Percentiles rank a stretch among this genome's conserved stretches.
These are phyloP conservation scores for Plutella xylostella DNA, from an alignment of 2,888 invertebrate species.

Conservation along the genomic window DNA sequence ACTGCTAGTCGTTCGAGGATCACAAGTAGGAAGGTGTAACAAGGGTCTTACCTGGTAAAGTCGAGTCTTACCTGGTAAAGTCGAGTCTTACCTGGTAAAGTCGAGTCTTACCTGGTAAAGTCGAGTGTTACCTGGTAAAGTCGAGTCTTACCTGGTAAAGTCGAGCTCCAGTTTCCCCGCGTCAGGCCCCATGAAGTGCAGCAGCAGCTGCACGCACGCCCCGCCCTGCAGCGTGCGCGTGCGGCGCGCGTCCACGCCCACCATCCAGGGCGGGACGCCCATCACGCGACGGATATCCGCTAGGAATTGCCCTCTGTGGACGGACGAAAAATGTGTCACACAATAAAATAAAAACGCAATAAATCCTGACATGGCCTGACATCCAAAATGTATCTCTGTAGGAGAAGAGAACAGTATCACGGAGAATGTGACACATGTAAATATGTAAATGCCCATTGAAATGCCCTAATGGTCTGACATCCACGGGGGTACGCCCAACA, in stretches of 20 bases:
- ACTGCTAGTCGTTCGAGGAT: too few relatives aligned
- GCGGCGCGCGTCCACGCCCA: constrained; percentile 84
- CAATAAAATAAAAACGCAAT: background rate
- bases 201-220: constrained; percentile 84
- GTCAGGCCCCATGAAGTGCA: constrained; percentile 88
- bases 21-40: too few relatives aligned
- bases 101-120: too few relatives aligned
- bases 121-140: too few relatives aligned
- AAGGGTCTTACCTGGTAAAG: too few relatives aligned
- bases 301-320: constrained; percentile 81
- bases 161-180: constrained; percentile 85
- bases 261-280: constrained; percentile 92
- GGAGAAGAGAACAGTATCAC: background rate
- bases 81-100: too few relatives aligned
- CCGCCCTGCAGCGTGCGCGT: constrained; percentile 82
- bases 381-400: too few relatives aligned
- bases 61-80: too few relatives aligned
- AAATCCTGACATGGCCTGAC: background rate
- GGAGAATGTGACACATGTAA: background rate
- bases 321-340: constrained; percentile 17
- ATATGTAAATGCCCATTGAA: too few relatives aligned
- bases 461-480: too few relatives aligned
- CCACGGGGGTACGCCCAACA: too few relatives aligned
- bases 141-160: constrained; percentile 74
- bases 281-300: constrained; percentile 83